A percentile compares a stretch with the other conserved stretches of the same genome.
These are phyloP conservation scores for Atethmia centrago DNA, from an alignment of 2,888 invertebrate species.

Conservation along the genomic window DNA sequence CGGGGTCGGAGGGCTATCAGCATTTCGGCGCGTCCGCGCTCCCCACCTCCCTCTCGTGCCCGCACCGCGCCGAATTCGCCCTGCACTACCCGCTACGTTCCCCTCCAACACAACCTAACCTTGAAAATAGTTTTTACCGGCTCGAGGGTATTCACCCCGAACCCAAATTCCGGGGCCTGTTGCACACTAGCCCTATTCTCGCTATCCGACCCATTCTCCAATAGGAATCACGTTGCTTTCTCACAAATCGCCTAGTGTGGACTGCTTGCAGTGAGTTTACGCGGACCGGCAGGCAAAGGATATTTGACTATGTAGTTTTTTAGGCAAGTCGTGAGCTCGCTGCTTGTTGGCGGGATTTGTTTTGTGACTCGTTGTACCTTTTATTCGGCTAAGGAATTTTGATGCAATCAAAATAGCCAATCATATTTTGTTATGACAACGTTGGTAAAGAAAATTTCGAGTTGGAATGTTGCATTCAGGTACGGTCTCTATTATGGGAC, in stretches of 20 bases:
- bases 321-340: slow-evolving; percentile 83
- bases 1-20: slow-evolving; percentile 83
- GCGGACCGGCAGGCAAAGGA: slow-evolving; percentile 85
- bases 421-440: slow-evolving; percentile 67
- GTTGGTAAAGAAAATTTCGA: slow-evolving; percentile 25
- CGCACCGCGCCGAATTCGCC: slow-evolving; percentile 85
- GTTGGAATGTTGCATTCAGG: slow-evolving; percentile 21
- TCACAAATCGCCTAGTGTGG: slow-evolving; percentile 75
- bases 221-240: slow-evolving; percentile 74
- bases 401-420: slow-evolving; percentile 77
- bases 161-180: slow-evolving; percentile 87
- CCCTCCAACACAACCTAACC: slow-evolving; percentile 88
- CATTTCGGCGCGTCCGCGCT: slow-evolving; percentile 89
- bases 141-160: slow-evolving; percentile 90
- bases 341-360: slow-evolving; percentile 82
- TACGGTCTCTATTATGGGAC: neutral
- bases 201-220: slow-evolving; percentile 74
- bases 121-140: slow-evolving; percentile 91
- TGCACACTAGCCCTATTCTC: slow-evolving; percentile 83
- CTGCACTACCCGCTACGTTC: slow-evolving; percentile 87
- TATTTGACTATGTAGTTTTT: slow-evolving; percentile 88
- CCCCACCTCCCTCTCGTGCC: slow-evolving; percentile 69
- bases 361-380: slow-evolving; percentile 80
- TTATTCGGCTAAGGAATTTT: slow-evolving; percentile 78
- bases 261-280: slow-evolving; percentile 78